Evolutionary conservation across 2,797 vertebrate genomes (phyloP), one percentile per base, ranked within the genome.

Genomic region (Psittacula echo): DNA sequence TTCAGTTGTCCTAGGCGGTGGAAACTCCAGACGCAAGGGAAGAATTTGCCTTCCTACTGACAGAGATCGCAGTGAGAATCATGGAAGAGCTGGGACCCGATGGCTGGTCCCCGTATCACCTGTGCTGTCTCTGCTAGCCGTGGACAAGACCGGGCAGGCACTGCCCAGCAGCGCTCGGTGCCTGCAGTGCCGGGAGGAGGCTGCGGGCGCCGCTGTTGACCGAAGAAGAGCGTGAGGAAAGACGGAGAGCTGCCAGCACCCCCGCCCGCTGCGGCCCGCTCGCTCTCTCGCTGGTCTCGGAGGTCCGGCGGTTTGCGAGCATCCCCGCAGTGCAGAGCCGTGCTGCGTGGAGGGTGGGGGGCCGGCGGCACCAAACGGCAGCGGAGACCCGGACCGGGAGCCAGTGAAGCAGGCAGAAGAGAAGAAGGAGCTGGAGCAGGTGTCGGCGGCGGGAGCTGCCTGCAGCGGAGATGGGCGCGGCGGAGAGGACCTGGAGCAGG

Each of bases 251-350:
- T 14, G 48, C 20, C 54, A 9, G 21, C 68, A 53, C 48, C 79
- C 67, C 39, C 47, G 48, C 50, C 48, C 75, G 30, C 60, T 53
- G 30, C 11, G 19, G 34, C 5, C 3, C 9, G 32, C 9, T 32
- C 19, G 12, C 11, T 19, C 11, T 29, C 11, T 21, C 11, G 5
- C 20, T 10, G 20, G 13, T 22, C 54, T 56, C 32, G 13, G 54
- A 9, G 3, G 8, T 9, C 32, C 1, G 6, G 20, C 20, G 20
- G 13, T 22, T 6, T 56, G 13, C 20, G 0, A n/a, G 54, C 9
- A 12, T 54, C 8, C 53, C 53, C 30, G 30, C 53, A 1, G 7
- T 30, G 29, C 51, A 32, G 30, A 54, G 8, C 30, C 11, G 53
- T 21, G 30, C 20, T 54, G 19, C 30, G 7, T 19, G 2, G 30